Evolutionary conservation across 2,113 vertebrate species (phyloP).

Genomic region (Philantomba maxwellii): DNA sequence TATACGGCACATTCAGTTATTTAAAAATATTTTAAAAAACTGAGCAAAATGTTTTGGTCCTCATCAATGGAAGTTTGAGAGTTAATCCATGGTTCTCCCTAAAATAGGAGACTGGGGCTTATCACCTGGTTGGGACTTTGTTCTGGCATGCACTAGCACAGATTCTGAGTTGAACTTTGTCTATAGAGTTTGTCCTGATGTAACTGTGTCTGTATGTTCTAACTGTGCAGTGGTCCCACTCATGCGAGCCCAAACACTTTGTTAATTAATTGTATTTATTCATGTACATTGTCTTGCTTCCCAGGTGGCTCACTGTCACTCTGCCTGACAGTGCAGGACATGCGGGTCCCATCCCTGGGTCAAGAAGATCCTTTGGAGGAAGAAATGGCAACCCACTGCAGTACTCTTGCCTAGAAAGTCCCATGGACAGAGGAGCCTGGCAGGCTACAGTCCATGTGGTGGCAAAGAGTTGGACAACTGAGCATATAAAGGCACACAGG

Average conservation of each 20-base stretch:
- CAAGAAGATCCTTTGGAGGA: neutral
- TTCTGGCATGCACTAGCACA: neutral
- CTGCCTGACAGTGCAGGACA: neutral
- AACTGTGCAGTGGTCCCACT: neutral
- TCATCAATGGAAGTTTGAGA: neutral
- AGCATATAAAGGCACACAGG: fast-evolving
- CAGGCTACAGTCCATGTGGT: neutral
- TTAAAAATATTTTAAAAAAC: neutral
- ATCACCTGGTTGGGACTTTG: neutral
- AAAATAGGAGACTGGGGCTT: neutral
- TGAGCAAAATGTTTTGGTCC: neutral
- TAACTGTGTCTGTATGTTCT: neutral
- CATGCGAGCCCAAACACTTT: neutral
- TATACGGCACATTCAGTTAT: neutral
- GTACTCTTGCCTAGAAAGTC: neutral
- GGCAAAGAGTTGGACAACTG: neutral
- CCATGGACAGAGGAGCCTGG: neutral
- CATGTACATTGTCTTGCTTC: neutral
- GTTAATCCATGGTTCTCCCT: neutral
- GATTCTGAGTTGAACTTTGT: neutral
- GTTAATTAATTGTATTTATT: neutral
- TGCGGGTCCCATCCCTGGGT: neutral
- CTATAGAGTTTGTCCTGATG: neutral
- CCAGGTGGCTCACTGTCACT: neutral
- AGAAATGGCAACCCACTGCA: neutral